Percentiles rank a stretch among this genome's conserved stretches.
These are phyloP conservation scores for Kryptolebias marmoratus DNA, from an alignment of 2,113 vertebrate genomes.

Conservation along the genomic window DNA sequence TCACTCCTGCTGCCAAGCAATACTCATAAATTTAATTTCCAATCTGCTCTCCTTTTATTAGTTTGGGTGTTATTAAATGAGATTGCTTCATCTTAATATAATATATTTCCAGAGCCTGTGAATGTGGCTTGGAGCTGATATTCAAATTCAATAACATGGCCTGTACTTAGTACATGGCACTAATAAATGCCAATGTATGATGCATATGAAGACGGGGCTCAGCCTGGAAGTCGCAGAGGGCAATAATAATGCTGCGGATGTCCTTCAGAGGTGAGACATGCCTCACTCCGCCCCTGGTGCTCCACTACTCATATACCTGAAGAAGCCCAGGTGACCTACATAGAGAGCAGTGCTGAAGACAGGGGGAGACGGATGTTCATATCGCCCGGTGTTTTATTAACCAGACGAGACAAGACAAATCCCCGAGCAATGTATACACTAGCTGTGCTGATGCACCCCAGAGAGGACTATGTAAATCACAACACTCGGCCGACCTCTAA, in stretches of 20 bases:
- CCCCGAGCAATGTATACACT: conserved; percentile 42
- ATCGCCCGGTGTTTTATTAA: conserved; percentile 67
- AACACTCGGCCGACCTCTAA: conserved; percentile 37
- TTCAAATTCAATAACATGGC: conserved; percentile 99
- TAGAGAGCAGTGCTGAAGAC: conserved; percentile 33
- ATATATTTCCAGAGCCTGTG: conserved; percentile 95
- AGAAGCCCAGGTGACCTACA: conserved; percentile 67
- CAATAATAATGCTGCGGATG: conserved; percentile 88
- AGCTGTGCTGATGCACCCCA: conserved; percentile 24
- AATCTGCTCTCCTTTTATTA: conserved; percentile 99
- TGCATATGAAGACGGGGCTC: conserved; percentile 93
- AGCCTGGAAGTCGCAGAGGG: conserved; percentile 85
- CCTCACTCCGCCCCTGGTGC: conserved; percentile 33
- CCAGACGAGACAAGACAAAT: conserved; percentile 55
- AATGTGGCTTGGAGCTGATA: conserved; percentile 96
- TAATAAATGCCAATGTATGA: conserved; percentile 99
- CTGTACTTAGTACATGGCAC: conserved; percentile 96
- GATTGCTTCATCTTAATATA: conserved; percentile 99
- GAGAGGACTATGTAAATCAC: conserved; percentile 37
- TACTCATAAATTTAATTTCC: conserved; percentile 99
- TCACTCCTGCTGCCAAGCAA: conserved; percentile 93
- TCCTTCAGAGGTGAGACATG: conserved; percentile 71
- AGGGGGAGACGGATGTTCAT: conserved; percentile 47
- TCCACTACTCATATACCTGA: conserved; percentile 49
- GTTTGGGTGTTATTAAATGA: conserved; percentile 99